Evolutionary conservation across 2,113 vertebrate genomes (phyloP), one percentile per base, ranked within the genome.

Genomic region (Lota lota): DNA sequence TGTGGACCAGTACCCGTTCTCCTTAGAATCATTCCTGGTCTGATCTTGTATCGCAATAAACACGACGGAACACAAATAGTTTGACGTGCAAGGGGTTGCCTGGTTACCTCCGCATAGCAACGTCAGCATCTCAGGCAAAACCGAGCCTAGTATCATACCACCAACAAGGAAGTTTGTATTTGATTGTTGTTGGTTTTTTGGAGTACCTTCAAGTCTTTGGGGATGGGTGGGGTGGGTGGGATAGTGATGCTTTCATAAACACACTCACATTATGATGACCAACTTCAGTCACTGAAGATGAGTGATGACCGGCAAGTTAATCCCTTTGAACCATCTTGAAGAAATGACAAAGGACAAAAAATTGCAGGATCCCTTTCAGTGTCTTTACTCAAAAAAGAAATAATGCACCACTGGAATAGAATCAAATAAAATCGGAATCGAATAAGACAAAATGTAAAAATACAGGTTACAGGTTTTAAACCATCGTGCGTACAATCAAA

Each of bases 331-430:
- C 71, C 63, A 65, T 77, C 66, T 74, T 72, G n/a, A n/a, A 18
- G 76, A 72, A 61, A 64, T 28, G 33, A 58, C 40, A 22, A 63
- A 28, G 22, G 28, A 68, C 36, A 18, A 0, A 69, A 81, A 83
- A 74, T 68, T 63, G 22, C 61, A 63, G 59, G 64, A 77, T 90
- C 86, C 88, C 86, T 88, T 90, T 85, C 72, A 73, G 86, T 90
- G 88, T 83, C 81, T 33, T 66, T 28, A 63, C 67, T 62, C 70
- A 78, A 67, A 68, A 72, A 80, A 74, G 21, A 62, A 67, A 65
- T 47, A 78, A 74, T 53, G 40, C 40, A 47, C 22, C 66, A 81
- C 24, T 62, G 63, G 70, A 75, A 72, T 63, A 40, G 85, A 76
- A 56, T 19, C 60, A 71, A 68, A 66, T 33, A 33, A 33, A 33